Base-by-base conservation (phyloP, 2,888 invertebrate genomes). In the Tetramorium bicarinatum region DNA sequence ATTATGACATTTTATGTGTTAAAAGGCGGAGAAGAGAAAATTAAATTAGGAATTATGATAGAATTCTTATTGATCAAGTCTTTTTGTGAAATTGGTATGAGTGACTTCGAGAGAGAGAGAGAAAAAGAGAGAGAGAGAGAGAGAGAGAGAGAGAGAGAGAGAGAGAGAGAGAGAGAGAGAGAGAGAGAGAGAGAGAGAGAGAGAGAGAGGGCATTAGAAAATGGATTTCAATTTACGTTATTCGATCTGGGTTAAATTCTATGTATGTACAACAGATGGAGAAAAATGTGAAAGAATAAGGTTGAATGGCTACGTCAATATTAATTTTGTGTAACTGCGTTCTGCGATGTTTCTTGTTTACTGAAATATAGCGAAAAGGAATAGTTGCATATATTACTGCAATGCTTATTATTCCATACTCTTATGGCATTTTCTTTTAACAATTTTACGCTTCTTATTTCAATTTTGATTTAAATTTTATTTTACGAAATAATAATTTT, bases 191-290 rank as follows among this genome's bases (percentile, higher is more conserved):
- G n/a, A n/a, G n/a, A 52, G 6, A 8, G n/a, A n/a, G 18, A 6
- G 15, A 6, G 18, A n/a, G 18, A 18, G 49, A 7, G 49, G 8
- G 34, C 18, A n/a, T 34, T 15, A 34, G 34, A 61, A 74, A 74
- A 61, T 74, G 44, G 34, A 75, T 75, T 34, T 75, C 15, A 47
- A 75, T 75, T 74, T 75, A 75, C 59, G 44, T 75, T 71, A 71
- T 54, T 47, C 49, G 67, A 71, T 74, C 47, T 29, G 34, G 47
- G n/a, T 61, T 74, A 74, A 61, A 61, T 75, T 75, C 34, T 61
- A 34, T 34, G 34, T 61, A 75, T 47, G 44, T 61, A 74, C 47
- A 61, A 74, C 34, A 47, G 13, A 75, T 21, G 34, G 44, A 59
- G 74, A 74, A 59, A 47, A 75, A 75, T 47, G 44, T 74, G 29